Percentiles rank a stretch among this genome's conserved stretches.
Conservation (phyloP, 2,888 invertebrate genomes). For the Philaethria dido region DNA sequence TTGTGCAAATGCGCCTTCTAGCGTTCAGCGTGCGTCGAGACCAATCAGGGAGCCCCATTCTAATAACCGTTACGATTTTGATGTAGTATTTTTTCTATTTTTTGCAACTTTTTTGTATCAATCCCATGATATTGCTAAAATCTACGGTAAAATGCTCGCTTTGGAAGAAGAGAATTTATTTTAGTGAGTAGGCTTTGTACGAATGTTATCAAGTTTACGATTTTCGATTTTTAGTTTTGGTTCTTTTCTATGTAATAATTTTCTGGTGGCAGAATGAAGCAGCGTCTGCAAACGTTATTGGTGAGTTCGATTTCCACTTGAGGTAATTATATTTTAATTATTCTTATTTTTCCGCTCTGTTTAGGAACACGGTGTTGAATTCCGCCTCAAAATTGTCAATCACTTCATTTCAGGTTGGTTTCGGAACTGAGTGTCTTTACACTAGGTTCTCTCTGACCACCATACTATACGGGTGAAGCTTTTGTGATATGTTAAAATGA, state of each 20-base stretch:
- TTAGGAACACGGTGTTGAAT: no score
- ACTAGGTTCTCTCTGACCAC: no score
- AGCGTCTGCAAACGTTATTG: no score
- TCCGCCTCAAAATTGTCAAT: no score
- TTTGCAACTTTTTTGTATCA: slow-evolving; percentile 17
- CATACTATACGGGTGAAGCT: no score
- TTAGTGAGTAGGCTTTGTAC: not conserved
- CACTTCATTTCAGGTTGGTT: no score
- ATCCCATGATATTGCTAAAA: slow-evolving; percentile 1
- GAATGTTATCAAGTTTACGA: not conserved
- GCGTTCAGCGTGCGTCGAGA: slow-evolving; percentile 43
- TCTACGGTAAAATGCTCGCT: not conserved
- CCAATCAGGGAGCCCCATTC: slow-evolving; percentile 51
- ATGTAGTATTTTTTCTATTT: slow-evolving; percentile 28
- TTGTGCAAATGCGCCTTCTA: slow-evolving; percentile 72
- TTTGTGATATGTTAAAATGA: no score
- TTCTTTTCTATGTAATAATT: not conserved
- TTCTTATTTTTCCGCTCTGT: no score
- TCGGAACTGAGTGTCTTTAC: no score
- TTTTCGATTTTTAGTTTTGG: not conserved
- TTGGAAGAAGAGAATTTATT: not conserved
- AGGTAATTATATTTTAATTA: no score
- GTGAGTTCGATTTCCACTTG: no score
- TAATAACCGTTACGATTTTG: slow-evolving; percentile 48
- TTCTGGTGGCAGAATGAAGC: no score